These are phyloP conservation scores for Synergus japonicus DNA, from an alignment of 2,888 invertebrate species.

Conservation along the genomic window DNA sequence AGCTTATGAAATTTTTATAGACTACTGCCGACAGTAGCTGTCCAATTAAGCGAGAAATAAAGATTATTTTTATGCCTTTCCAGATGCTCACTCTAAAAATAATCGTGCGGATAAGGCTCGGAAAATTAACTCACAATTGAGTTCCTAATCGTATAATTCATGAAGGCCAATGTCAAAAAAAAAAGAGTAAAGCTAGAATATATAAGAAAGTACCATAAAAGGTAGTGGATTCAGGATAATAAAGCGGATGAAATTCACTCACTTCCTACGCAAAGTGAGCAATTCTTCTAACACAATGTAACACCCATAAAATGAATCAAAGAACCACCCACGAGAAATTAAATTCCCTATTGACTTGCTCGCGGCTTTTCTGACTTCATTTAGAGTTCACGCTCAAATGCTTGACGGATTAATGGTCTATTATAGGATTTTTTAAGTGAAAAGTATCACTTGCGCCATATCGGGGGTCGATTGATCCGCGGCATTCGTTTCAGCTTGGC, in stretches of 20 bases:
- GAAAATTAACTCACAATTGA: no score
- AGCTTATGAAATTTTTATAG: conserved; percentile 35
- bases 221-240: background rate
- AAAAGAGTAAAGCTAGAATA: no score
- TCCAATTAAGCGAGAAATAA: conserved; percentile 29
- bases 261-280: conserved; percentile 22
- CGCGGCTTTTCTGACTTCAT: conserved; percentile 31
- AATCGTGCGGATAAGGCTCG: no score
- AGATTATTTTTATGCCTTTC: background rate
- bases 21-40: background rate
- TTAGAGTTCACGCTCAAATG: conserved; percentile 17
- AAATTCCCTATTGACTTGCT: conserved; percentile 17
- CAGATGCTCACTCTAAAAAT: background rate
- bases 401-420: conserved; percentile 39
- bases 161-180: no score
- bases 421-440: conserved; percentile 5
- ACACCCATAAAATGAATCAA: conserved; percentile 21
- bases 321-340: conserved; percentile 35
- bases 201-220: no score
- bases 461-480: conserved; percentile 18
- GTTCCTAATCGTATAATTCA: no score
- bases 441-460: conserved; percentile 22
- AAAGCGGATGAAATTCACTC: conserved; percentile 3
- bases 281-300: background rate
- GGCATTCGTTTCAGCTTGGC: background rate